phyloP scores from a whole-genome alignment of 2,797 vertebrate species.

The Halcyon badia region DNA sequence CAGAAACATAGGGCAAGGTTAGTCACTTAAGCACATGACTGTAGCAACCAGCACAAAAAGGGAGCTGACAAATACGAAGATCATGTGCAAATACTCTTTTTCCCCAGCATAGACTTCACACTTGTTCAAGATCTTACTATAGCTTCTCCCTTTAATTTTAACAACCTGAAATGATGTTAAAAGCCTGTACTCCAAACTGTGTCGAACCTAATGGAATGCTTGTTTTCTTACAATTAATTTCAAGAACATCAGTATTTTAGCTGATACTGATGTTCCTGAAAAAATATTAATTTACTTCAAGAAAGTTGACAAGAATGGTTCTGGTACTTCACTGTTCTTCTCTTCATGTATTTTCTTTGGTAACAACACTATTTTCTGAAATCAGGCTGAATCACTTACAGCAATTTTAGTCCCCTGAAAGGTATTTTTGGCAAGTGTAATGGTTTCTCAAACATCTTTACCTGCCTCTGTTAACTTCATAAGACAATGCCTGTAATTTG shows the following conservation, averaged over 20 bases:
- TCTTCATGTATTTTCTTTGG: not conserved
- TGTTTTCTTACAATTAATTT: not conserved
- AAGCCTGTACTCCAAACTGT: not conserved
- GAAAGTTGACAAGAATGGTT: accelerated
- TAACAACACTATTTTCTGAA: not conserved
- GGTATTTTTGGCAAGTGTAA: not conserved
- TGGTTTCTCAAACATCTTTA: not conserved
- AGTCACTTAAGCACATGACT: not conserved
- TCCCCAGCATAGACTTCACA: not conserved
- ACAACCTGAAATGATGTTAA: not conserved
- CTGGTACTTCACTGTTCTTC: not conserved
- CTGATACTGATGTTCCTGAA: not conserved
- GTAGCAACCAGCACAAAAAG: not conserved
- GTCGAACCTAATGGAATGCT: not conserved
- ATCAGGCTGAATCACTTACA: not conserved
- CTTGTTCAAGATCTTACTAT: not conserved
- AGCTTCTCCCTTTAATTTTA: not conserved
- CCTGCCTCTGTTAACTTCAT: not conserved
- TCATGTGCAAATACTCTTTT: not conserved
- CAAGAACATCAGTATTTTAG: not conserved
- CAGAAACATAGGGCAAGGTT: not conserved
- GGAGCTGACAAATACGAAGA: not conserved
- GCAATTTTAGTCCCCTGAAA: not conserved
- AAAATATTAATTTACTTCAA: not conserved
- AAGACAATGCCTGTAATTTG: not conserved